Evolutionary conservation across 2,888 invertebrate species (phyloP), one percentile per base, ranked within the genome.

Genomic region (Drosophila longiperda): DNA sequence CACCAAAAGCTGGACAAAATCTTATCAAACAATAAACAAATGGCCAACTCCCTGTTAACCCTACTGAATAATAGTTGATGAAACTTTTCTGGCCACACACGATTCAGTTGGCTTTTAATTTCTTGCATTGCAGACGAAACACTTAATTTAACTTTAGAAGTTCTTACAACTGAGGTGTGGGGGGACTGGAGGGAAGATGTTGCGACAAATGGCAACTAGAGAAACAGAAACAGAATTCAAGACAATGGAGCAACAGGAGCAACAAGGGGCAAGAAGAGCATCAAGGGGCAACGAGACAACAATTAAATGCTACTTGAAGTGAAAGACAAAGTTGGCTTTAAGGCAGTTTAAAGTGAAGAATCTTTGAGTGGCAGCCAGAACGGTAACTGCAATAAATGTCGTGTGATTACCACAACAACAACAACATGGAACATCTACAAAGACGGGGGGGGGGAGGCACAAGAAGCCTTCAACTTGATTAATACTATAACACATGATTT

Each of bases 401-500:
- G 82, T 58, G 73, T 80, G 89, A 88, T 86, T 86, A 88, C 74
- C 80, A 70, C 78, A 80, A 70, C 80, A 79, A 70, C 70, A 83
- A 71, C 75, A 73, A 62, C n/a, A 66, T 65, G 8, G 12, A 75
- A 70, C 72, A 73, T 61, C 38, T 66, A 58, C 50, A 50, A 38
- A 57, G 55, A 26, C 17, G 36, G 61, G 36, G 29, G 29, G 23
- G 23, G 2, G 29, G 29, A 62, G 63, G 58, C 68, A 73, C 60
- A 63, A 67, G 75, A 69, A 80, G 87, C 68, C 83, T 73, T 79
- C 66, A 75, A 70, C 68, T 89, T 87, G 87, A 87, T 87, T 89
- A 87, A 87, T 87, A 87, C 89, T 77, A 87, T 80, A 87, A 85
- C 83, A 82, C 87, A 87, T 89, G 87, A 87, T 87, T 89, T 87